phyloP scores from a whole-genome alignment of 2,888 invertebrate species.

The Yponomeuta cagnagella region DNA sequence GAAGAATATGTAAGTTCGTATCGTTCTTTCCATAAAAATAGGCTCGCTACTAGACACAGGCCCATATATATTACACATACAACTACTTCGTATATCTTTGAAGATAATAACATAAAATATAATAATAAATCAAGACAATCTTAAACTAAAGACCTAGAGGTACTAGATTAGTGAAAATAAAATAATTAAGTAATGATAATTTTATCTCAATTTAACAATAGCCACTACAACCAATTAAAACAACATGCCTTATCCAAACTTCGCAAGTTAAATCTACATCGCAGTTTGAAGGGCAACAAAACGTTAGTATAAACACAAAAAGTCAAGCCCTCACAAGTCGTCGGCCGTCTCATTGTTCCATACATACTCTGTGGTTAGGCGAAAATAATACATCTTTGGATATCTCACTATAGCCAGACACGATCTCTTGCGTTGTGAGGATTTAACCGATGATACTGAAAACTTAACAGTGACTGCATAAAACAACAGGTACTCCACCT shows the following conservation, averaged over 20 bases:
- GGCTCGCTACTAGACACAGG: neutral
- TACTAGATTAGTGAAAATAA: too few species aligned
- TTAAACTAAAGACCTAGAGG: too few species aligned
- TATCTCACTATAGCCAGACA: neutral
- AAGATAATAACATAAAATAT: neutral
- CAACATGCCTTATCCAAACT: neutral
- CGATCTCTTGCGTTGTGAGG: neutral
- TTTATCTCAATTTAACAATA: too few species aligned
- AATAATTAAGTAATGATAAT: too few species aligned
- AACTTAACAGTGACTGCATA: neutral
- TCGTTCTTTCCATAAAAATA: neutral
- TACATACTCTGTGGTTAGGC: conserved; percentile 18
- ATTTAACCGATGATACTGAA: neutral
- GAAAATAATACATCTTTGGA: conserved; percentile 14
- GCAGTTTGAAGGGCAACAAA: conserved; percentile 32
- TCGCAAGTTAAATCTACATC: neutral
- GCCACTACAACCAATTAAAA: neutral
- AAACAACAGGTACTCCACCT: neutral
- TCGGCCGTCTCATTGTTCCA: conserved; percentile 34
- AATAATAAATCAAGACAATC: too few species aligned
- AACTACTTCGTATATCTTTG: neutral
- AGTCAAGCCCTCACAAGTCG: conserved; percentile 45
- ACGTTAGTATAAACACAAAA: conserved; percentile 48
- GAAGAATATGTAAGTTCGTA: neutral
- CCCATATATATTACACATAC: too few species aligned